Conservation (phyloP, 2,797 vertebrate genomes). For the Chelon labrosus region DNA sequence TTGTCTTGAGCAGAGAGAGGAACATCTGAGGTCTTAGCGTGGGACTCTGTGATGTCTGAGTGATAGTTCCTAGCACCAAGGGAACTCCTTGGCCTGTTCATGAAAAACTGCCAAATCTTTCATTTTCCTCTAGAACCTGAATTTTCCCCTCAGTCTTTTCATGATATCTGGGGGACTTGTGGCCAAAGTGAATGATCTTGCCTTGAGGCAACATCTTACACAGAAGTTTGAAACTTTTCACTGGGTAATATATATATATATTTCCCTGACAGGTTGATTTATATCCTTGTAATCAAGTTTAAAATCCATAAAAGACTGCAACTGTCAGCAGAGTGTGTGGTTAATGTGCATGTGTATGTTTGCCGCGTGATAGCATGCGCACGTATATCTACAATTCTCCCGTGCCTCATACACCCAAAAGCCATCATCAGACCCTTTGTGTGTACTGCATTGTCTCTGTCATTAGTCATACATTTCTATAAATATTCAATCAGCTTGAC, state of each 20-base stretch:
- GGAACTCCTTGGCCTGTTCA: constrained; percentile 50
- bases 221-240: constrained; percentile 64
- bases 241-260: constrained; percentile 33
- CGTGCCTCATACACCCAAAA: constrained; percentile 71
- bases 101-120: constrained; percentile 66
- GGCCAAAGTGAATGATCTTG: constrained; percentile 70
- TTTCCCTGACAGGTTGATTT: constrained; percentile 64
- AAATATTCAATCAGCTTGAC: constrained; percentile 83
- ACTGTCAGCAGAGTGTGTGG: constrained; percentile 47
- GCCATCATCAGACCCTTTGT: constrained; percentile 73
- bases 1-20: constrained; percentile 55
- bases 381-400: constrained; percentile 52
- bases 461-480: constrained; percentile 82
- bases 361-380: constrained; percentile 44
- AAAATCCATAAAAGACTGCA: constrained; percentile 63
- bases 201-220: constrained; percentile 62
- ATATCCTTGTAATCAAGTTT: constrained; percentile 68
- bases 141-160: constrained; percentile 53
- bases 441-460: constrained; percentile 68
- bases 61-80: constrained; percentile 57
- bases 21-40: constrained; percentile 59
- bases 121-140: constrained; percentile 47
- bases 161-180: constrained; percentile 63
- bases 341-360: constrained; percentile 55
- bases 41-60: constrained; percentile 59